Conservation (phyloP, 2,888 invertebrate species). For the Muschampia plurimacula region DNA sequence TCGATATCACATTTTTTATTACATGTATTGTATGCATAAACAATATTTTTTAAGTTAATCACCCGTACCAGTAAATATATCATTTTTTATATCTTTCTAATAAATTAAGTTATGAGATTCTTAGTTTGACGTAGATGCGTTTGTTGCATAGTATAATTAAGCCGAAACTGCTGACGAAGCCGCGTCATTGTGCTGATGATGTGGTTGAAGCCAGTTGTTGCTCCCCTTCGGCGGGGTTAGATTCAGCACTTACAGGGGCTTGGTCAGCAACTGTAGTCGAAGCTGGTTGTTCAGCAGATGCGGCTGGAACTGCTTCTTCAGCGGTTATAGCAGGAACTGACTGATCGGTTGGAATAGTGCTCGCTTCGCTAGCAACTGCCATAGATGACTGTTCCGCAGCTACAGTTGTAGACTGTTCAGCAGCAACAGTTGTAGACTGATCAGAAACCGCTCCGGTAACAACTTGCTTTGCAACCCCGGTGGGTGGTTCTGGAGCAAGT, state of each 20-base stretch:
- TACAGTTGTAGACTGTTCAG: slow-evolving; percentile 38
- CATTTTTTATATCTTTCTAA: slow-evolving; percentile 25
- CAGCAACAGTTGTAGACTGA: slow-evolving; percentile 42
- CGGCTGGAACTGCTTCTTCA: slow-evolving; percentile 40
- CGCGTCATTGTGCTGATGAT: slow-evolving; percentile 36
- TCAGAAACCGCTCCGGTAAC: slow-evolving; percentile 41
- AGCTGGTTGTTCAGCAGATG: slow-evolving; percentile 38
- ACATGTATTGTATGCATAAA: slow-evolving; percentile 16
- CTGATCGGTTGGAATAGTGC: slow-evolving; percentile 39
- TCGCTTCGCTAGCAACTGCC: slow-evolving; percentile 39
- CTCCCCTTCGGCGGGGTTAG: slow-evolving; percentile 40
- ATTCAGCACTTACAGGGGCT: neutral
- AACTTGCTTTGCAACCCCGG: slow-evolving; percentile 16
- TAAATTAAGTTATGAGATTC: slow-evolving; percentile 20
- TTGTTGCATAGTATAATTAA: slow-evolving; percentile 15
- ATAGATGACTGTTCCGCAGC: slow-evolving; percentile 39
- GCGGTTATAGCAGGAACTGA: slow-evolving; percentile 37
- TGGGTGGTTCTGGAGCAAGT: slow-evolving; percentile 36
- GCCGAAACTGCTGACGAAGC: slow-evolving; percentile 45
- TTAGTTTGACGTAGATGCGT: neutral
- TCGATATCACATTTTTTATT: slow-evolving; percentile 42
- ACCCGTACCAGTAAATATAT: slow-evolving; percentile 35
- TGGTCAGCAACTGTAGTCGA: slow-evolving; percentile 7
- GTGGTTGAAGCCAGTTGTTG: slow-evolving; percentile 38
- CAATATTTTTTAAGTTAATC: slow-evolving; percentile 33